Evolutionary conservation across 92 coral and sea anemone genomes (phyloP).

Genomic region (Epizoanthus fatuus): DNA sequence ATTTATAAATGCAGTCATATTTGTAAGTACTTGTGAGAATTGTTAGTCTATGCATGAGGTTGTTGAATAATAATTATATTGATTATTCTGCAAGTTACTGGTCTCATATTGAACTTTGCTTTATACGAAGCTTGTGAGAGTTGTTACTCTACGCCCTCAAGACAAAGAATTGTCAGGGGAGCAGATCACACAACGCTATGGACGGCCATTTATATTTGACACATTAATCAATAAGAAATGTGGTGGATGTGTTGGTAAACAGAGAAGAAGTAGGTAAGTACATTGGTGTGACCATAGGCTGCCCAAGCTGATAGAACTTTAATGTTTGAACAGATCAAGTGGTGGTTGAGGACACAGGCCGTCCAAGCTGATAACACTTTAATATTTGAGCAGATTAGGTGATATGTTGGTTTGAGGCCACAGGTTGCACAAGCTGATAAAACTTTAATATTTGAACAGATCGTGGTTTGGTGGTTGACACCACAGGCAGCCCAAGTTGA

Average conservation of each 20-base stretch:
- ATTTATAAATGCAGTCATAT: neutral
- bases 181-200: constrained; percentile 27
- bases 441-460: neutral
- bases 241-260: constrained; percentile 37
- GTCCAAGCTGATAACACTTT: too few relatives aligned
- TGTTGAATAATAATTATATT: neutral
- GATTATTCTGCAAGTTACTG: neutral
- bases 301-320: too few relatives aligned
- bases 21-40: neutral
- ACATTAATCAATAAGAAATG: constrained; percentile 37
- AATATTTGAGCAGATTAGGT: too few relatives aligned
- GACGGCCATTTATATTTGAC: constrained; percentile 40
- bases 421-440: too few relatives aligned
- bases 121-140: constrained; percentile 74
- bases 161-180: constrained; percentile 63
- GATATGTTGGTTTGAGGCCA: too few relatives aligned
- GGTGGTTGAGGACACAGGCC: neutral
- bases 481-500: too few relatives aligned
- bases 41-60: neutral
- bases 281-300: neutral
- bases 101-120: neutral
- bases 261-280: constrained; percentile 23
- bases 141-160: constrained; percentile 81
- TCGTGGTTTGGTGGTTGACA: neutral
- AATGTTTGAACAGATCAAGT: neutral